These are phyloP conservation scores for Volucella inanis DNA, from an alignment of 2,888 invertebrate genomes.

Conservation along the genomic window DNA sequence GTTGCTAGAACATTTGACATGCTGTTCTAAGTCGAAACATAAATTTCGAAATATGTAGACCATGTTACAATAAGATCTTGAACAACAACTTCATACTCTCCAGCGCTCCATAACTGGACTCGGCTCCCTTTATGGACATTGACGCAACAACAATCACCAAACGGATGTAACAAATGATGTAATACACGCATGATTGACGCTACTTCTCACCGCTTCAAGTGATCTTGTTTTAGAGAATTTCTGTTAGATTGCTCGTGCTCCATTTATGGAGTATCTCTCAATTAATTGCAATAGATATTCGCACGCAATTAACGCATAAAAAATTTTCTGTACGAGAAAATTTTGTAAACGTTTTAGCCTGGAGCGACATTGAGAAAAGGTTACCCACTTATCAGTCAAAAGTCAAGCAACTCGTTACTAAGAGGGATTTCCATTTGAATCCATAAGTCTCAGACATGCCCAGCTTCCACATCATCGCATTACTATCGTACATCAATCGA, in stretches of 20 bases:
- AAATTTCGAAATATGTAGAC: no score
- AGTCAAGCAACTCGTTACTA: slow-evolving; percentile 19
- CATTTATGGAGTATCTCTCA: slow-evolving; percentile 34
- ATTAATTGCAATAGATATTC: slow-evolving; percentile 26
- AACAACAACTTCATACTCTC: no score
- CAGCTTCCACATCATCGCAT: neutral
- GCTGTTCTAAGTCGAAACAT: no score
- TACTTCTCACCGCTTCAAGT: slow-evolving; percentile 1
- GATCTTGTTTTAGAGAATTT: slow-evolving; percentile 8
- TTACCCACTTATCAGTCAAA: slow-evolving; percentile 20
- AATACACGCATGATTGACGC: slow-evolving; percentile 28
- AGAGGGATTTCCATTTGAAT: slow-evolving; percentile 11
- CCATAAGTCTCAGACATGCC: slow-evolving; percentile 9
- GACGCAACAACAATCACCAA: slow-evolving; percentile 16
- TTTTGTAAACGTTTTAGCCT: slow-evolving; percentile 20
- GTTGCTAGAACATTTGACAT: no score
- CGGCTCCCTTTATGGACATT: slow-evolving; percentile 1
- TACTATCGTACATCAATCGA: neutral
- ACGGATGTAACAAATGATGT: slow-evolving; percentile 55
- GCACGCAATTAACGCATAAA: neutral
- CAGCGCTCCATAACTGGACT: neutral
- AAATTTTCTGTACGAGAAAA: slow-evolving; percentile 8
- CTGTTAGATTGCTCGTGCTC: slow-evolving; percentile 7
- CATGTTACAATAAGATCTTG: no score
- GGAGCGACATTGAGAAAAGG: slow-evolving; percentile 48